Evolutionary conservation across 2,888 invertebrate genomes (phyloP).

Genomic region (Hydropsyche betteni): DNA sequence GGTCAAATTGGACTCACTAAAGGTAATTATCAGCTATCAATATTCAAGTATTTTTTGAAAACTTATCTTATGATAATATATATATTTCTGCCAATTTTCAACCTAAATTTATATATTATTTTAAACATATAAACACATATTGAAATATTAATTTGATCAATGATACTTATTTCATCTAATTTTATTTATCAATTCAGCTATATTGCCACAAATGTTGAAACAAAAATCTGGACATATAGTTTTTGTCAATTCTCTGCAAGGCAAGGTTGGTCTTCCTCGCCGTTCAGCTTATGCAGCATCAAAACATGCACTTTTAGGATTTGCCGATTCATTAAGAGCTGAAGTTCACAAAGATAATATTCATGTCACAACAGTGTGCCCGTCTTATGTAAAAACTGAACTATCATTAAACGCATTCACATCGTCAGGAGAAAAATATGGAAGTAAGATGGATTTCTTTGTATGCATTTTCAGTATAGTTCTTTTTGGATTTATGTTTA

Average conservation of each 20-base stretch:
- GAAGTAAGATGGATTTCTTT: constrained; percentile 64
- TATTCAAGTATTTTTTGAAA: no score
- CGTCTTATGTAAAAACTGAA: constrained; percentile 89
- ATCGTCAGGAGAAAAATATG: constrained; percentile 80
- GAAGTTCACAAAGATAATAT: constrained; percentile 83
- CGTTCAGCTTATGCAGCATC: constrained; percentile 91
- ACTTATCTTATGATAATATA: neutral
- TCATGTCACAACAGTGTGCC: constrained; percentile 86
- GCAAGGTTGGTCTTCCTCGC: constrained; percentile 88
- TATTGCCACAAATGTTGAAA: constrained; percentile 83
- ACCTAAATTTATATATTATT: no score
- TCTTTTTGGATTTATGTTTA: neutral
- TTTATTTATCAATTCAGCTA: constrained; percentile 66
- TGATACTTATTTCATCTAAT: neutral
- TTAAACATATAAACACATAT: neutral
- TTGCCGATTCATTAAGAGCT: constrained; percentile 88
- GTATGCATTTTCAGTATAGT: neutral
- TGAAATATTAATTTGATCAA: neutral
- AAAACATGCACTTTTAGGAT: constrained; percentile 96
- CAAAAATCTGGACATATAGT: constrained; percentile 82
- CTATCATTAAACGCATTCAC: constrained; percentile 91
- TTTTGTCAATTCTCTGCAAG: constrained; percentile 92
- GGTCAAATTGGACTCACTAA: constrained; percentile 91
- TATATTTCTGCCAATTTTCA: neutral
- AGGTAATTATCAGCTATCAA: constrained; percentile 65